phyloP scores from a whole-genome alignment of 2,888 invertebrate species.

The Sphinx pinastri region DNA sequence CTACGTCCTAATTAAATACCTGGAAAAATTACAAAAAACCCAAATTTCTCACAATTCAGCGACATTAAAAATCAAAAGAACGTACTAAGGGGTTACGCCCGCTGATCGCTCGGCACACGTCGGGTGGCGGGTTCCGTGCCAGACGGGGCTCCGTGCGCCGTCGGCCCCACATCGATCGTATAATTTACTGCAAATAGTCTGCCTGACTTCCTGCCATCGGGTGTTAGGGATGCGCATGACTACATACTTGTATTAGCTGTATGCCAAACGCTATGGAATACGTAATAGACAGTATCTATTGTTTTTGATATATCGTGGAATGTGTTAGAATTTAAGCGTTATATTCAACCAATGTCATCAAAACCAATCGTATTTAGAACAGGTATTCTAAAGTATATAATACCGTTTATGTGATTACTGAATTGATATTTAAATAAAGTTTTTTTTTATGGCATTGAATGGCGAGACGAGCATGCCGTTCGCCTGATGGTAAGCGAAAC shows the following conservation, averaged over 20 bases:
- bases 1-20: neutral
- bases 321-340: too few relatives aligned
- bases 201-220: slow-evolving; percentile 51
- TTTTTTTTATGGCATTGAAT: too few relatives aligned
- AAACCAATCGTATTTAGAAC: too few relatives aligned
- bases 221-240: slow-evolving; percentile 4
- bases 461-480: too few relatives aligned
- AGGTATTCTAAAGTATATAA: too few relatives aligned
- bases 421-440: too few relatives aligned
- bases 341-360: too few relatives aligned
- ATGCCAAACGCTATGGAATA: neutral
- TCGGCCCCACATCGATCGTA: slow-evolving; percentile 64
- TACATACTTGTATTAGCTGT: neutral
- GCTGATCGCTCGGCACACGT: slow-evolving; percentile 23
- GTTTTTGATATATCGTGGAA: too few relatives aligned
- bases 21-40: neutral
- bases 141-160: slow-evolving; percentile 50
- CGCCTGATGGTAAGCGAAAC: too few relatives aligned
- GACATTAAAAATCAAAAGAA: neutral
- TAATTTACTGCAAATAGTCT: slow-evolving; percentile 65
- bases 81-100: neutral
- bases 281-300: too few relatives aligned
- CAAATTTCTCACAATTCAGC: neutral
- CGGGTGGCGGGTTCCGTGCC: slow-evolving; percentile 49
- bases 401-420: too few relatives aligned